phyloP scores from a whole-genome alignment of 2,797 vertebrate species.

The Nannoperca australis region DNA sequence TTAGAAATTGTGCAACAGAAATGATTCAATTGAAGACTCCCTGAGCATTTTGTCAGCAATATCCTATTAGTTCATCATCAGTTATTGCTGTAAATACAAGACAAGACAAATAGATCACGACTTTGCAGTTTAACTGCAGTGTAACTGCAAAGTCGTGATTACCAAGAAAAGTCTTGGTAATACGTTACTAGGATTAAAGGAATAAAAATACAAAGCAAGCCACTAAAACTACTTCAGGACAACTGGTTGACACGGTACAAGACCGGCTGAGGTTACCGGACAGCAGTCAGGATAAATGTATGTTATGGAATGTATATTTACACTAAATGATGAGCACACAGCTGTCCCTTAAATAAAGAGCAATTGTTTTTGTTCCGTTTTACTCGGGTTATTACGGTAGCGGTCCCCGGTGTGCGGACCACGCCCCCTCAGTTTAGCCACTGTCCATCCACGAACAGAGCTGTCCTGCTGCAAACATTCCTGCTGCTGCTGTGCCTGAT shows the following conservation, averaged over 20 bases:
- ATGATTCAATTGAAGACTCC: constrained; percentile 2
- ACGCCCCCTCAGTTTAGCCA: constrained; percentile 37
- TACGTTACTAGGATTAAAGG: no score
- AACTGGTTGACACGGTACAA: background rate
- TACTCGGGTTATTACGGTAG: constrained; percentile 57
- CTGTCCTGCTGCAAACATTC: background rate
- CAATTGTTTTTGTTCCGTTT: background rate
- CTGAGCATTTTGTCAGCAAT: background rate
- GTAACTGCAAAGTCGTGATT: no score
- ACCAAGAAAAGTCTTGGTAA: no score
- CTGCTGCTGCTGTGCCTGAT: constrained; percentile 52
- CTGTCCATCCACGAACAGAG: constrained; percentile 4
- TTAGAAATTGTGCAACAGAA: constrained; percentile 23
- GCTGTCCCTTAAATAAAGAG: background rate
- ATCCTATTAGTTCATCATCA: background rate
- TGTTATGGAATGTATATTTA: background rate
- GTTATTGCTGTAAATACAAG: background rate
- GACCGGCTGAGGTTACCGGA: background rate
- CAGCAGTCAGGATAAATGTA: background rate
- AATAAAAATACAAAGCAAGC: no score
- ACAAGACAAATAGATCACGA: background rate
- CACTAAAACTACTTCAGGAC: no score
- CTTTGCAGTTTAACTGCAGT: background rate
- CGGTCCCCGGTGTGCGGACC: background rate
- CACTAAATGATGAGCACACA: background rate